Percentiles rank a stretch among this genome's conserved stretches.
Evolutionary conservation across 2,113 vertebrate genomes (phyloP).

Genomic region (Mesocricetus auratus): DNA sequence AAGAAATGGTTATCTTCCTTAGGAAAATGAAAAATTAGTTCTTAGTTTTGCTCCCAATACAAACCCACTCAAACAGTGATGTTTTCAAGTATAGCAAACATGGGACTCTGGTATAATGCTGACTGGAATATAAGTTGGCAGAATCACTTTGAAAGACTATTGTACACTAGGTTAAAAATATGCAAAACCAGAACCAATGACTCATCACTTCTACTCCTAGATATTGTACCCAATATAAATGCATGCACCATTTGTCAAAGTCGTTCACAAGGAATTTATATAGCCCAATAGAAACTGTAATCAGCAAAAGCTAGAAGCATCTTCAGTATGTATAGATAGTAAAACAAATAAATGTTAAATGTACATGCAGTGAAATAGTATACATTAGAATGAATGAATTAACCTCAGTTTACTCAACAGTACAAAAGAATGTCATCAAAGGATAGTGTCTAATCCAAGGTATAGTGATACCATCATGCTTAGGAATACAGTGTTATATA

Average conservation of each 20-base stretch:
- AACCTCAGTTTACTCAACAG: not conserved
- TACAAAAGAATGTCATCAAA: not conserved
- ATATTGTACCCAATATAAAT: not conserved
- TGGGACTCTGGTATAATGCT: not conserved
- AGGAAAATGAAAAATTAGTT: not conserved
- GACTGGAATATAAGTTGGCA: not conserved
- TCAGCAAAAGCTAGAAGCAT: constrained; percentile 22
- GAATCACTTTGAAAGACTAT: not conserved
- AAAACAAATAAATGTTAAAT: not conserved
- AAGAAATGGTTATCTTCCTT: not conserved
- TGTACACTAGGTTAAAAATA: not conserved
- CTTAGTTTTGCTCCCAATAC: not conserved
- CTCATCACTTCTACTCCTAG: not conserved
- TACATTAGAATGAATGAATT: not conserved
- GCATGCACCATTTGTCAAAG: not conserved
- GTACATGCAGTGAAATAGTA: not conserved
- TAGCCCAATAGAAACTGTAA: not conserved
- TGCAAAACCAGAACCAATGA: not conserved
- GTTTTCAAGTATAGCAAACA: not conserved
- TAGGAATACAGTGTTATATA: not conserved
- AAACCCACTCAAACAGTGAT: not conserved
- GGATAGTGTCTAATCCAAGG: not conserved
- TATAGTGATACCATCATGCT: not conserved
- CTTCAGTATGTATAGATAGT: not conserved
- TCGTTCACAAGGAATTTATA: not conserved